Evolutionary conservation across 1,140 invertebrate species (phyloP), one percentile per base, ranked within the genome.

Genomic region (Zaprionus lachaisei): DNA sequence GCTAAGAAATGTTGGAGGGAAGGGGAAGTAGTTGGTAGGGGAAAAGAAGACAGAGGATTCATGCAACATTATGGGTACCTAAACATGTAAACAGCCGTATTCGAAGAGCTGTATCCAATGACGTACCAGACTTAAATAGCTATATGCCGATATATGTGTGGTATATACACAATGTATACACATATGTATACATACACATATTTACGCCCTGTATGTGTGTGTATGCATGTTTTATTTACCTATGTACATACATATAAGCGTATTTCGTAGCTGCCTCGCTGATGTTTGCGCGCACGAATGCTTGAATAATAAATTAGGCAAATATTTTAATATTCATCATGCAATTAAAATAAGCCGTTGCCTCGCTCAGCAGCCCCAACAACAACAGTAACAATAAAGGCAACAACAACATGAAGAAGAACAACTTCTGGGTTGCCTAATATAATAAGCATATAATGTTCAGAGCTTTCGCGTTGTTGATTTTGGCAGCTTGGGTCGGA

Each of bases 271-370:
- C 38, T 14, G 17, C 20, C 56, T 51, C 77, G 76, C 70, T 78
- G 73, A 76, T 79, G 79, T 75, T 79, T 67, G 75, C 77, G 72
- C 79, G 73, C 82, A 86, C 75, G 79, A 80, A 87, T 78, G 77
- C 89, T 82, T 89, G 81, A 91, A 91, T 91, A 91, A 91, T 89
- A 91, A 91, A 91, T 91, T 91, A 72, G 55, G 82, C 90, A 91
- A 91, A 91, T 91, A 91, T 91, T 91, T 91, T 91, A 91, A 91
- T 91, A 91, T 91, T 91, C 89, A 91, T 91, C 89, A 91, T 90
- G 89, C 89, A 91, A 91, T 91, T 91, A 91, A 91, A 86, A 91
- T 90, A 85, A 91, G 85, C 85, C 84, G 77, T 73, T 85, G 72
- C 77, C 79, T 70, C 67, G 81, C 71, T 67, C 41, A 47, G 41